Base-by-base conservation (phyloP, 1,140 invertebrate species). In the Microplitis mediator region DNA sequence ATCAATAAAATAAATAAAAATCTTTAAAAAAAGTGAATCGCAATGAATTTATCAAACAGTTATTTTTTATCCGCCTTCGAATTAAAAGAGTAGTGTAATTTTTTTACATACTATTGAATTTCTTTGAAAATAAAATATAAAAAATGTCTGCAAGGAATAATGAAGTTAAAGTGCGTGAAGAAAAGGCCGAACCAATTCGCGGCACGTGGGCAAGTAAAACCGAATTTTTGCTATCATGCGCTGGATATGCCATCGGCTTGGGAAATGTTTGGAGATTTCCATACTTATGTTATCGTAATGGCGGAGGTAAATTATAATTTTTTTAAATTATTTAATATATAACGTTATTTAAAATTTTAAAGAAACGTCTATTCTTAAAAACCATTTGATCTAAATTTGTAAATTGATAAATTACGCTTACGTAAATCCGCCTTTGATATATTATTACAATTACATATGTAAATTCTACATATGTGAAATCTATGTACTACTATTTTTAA, bases 231-330 rank as follows among this genome's bases (percentile, higher is more conserved):
- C 84, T 94, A 1, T 93, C 92, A 2, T 91, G 92, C 80, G 87
- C 93, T 23, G 92, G 92, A 4, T 94, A 93, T 77, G 92, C 93
- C 4, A 92, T 95, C 31, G 93, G 93, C 5, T 90, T 94, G 52
- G 93, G 93, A 31, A 94, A 93, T 78, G 88, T 94, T 13, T 93
- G 92, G 92, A 86, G 93, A 73, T 93, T 94, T 85, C 92, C 92
- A 2, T 94, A 92, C 80, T 81, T 92, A 34, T 92, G 91, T 78
- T 92, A 92, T 81, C 88, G 90, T 71, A 92, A 92, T 82, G 91
- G 91, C 11, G 91, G 91, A 82, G 89, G 88, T 82, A 71, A 73
- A 75, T 71, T 32, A 36, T 36, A 34, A 56, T 3, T 50, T 34
- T 51, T 13, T 16, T 5, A 56, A 14, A 14, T 39, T 60, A 34